Conservation (phyloP, 2,888 invertebrate species). For the Dascillus cervinus region DNA sequence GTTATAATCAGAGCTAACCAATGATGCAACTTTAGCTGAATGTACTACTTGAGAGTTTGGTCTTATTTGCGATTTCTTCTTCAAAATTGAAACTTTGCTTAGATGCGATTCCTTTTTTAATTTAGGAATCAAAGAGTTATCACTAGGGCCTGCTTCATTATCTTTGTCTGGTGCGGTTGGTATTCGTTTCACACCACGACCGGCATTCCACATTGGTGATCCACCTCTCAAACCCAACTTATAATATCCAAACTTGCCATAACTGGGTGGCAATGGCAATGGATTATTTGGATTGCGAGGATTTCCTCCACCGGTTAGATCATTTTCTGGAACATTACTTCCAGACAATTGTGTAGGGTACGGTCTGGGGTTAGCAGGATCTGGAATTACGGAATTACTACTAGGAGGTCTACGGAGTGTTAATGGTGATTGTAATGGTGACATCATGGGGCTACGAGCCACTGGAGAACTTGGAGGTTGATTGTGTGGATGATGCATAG, state of each 20-base stretch:
- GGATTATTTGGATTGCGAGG: constrained; percentile 50
- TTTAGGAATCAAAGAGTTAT: constrained; percentile 22
- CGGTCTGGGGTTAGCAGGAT: constrained; percentile 48
- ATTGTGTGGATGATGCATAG: constrained; percentile 40
- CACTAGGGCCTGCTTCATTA: constrained; percentile 18
- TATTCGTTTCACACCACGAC: constrained; percentile 39
- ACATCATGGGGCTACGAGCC: constrained; percentile 37
- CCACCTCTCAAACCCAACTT: constrained; percentile 59
- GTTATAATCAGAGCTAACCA: constrained; percentile 53
- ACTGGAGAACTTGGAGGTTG: constrained; percentile 29
- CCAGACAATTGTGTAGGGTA: constrained; percentile 35
- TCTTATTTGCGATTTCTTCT: constrained; percentile 44
- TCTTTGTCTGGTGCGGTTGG: constrained; percentile 32
- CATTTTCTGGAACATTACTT: constrained; percentile 5
- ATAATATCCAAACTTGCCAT: constrained; percentile 51
- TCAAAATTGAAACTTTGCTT: constrained; percentile 52
- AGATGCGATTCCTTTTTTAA: constrained; percentile 44
- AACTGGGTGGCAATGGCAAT: constrained; percentile 52
- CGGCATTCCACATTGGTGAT: constrained; percentile 54
- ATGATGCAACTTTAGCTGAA: constrained; percentile 43
- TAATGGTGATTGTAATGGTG: constrained; percentile 45
- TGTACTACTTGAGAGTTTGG: constrained; percentile 37
- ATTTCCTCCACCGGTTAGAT: constrained; percentile 43
- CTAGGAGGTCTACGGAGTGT: constrained; percentile 49
- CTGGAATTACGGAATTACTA: constrained; percentile 49